These are phyloP conservation scores for Drosophila leontia DNA, from an alignment of 1,140 invertebrate species.

Conservation along the genomic window DNA sequence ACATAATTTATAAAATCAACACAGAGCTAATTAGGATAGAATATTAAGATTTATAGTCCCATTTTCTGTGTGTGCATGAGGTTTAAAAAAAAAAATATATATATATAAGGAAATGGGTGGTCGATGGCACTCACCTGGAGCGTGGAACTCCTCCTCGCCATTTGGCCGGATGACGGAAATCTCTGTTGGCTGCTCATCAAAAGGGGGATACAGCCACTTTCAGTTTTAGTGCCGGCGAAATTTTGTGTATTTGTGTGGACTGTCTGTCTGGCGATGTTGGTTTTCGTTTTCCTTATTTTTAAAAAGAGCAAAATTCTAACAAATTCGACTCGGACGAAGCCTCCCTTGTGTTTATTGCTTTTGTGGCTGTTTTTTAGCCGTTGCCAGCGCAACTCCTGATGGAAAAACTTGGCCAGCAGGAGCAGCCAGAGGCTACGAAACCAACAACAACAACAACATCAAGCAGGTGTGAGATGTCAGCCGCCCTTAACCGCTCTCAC, in stretches of 20 bases:
- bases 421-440: conserved; percentile 24
- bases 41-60: not conserved
- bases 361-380: conserved; percentile 42
- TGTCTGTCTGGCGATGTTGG: conserved; percentile 40
- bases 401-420: conserved; percentile 51
- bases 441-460: conserved; percentile 22
- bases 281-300: conserved; percentile 30
- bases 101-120: not conserved
- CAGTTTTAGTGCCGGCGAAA: conserved; percentile 46
- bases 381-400: conserved; percentile 64
- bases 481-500: conserved; percentile 28
- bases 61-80: not conserved
- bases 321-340: conserved; percentile 7
- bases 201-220: conserved; percentile 37
- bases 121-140: conserved; percentile 56
- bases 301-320: conserved; percentile 35
- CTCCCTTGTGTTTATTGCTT: conserved; percentile 15
- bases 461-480: conserved; percentile 58
- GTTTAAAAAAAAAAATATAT: not conserved
- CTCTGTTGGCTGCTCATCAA: conserved; percentile 37
- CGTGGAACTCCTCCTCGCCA: conserved; percentile 19
- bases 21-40: not conserved
- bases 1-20: no score
- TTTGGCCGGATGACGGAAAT: conserved; percentile 43
- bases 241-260: conserved; percentile 27